Percentiles rank a stretch among this genome's conserved stretches.
These are phyloP conservation scores for Rhinichthys osculus DNA, from an alignment of 2,797 vertebrate species.

Conservation along the genomic window DNA sequence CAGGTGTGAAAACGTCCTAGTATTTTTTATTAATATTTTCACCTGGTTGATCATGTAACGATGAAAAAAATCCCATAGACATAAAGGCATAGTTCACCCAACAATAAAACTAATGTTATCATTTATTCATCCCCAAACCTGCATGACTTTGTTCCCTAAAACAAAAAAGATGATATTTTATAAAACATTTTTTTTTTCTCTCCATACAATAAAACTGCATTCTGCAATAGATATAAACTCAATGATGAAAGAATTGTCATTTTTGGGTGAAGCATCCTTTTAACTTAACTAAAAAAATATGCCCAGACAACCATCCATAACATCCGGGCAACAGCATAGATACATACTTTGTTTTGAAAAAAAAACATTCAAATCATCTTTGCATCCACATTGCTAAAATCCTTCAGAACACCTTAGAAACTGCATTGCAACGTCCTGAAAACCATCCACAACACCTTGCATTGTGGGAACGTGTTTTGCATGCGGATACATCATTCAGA, in stretches of 20 bases:
- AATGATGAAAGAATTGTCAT: background rate
- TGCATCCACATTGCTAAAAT: background rate
- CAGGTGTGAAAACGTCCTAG: no score
- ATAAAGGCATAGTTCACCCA: background rate
- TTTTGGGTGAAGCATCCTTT: background rate
- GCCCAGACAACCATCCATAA: background rate
- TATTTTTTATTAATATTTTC: background rate
- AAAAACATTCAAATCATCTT: background rate
- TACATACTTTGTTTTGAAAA: accelerated
- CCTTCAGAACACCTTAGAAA: background rate
- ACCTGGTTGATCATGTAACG: background rate
- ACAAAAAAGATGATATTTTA: background rate
- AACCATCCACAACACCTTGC: background rate
- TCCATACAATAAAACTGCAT: background rate
- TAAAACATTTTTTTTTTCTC: background rate
- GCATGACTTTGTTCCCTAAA: background rate
- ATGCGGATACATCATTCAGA: background rate
- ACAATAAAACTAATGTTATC: background rate
- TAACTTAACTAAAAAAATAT: background rate
- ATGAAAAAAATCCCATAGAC: no score
- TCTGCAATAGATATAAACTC: background rate
- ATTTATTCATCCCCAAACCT: background rate
- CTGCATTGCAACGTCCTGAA: background rate
- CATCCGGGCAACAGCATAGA: background rate
- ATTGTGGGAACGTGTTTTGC: no score